Evolutionary conservation across 30 jellyfish, hydroid and myxozoan species (phyloP).

Genomic region (Hydractinia echinata): DNA sequence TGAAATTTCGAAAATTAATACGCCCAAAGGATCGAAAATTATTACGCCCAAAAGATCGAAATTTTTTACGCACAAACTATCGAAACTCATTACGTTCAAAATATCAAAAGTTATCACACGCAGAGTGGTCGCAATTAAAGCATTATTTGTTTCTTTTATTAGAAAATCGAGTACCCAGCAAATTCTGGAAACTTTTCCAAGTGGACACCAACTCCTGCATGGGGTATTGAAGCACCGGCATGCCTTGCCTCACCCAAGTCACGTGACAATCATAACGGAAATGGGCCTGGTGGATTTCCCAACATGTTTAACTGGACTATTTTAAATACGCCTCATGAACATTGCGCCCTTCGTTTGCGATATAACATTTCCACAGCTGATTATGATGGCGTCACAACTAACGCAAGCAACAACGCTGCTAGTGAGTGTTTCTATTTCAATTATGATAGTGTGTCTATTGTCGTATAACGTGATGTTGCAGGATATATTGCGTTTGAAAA

Average conservation of each 20-base stretch:
- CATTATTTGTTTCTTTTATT: background rate
- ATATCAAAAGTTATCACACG: too few relatives aligned
- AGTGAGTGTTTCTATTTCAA: background rate
- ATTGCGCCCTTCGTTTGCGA: constrained; percentile 79
- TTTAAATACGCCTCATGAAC: constrained; percentile 50
- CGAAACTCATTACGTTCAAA: too few relatives aligned
- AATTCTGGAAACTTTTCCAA: constrained; percentile 30
- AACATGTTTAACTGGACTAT: constrained; percentile 88
- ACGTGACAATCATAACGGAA: constrained; percentile 95
- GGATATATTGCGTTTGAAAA: too few relatives aligned
- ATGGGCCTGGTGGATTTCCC: constrained; percentile 77
- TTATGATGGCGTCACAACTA: constrained; percentile 19
- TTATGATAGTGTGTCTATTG: too few relatives aligned
- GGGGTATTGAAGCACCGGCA: constrained; percentile 52
- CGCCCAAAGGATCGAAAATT: too few relatives aligned
- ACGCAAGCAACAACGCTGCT: constrained; percentile 13
- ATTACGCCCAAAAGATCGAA: too few relatives aligned
- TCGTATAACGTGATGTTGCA: too few relatives aligned
- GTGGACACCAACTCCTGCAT: constrained; percentile 69
- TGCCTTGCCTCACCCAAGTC: constrained; percentile 76
- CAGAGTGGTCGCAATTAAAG: too few relatives aligned
- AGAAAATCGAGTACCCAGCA: constrained; percentile 22
- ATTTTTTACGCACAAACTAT: too few relatives aligned
- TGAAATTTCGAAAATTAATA: too few relatives aligned
- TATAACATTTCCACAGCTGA: constrained; percentile 90